A percentile compares a stretch with the other conserved stretches of the same genome.
These are phyloP conservation scores for Nylanderia fulva DNA, from an alignment of 1,140 invertebrate species.

Conservation along the genomic window DNA sequence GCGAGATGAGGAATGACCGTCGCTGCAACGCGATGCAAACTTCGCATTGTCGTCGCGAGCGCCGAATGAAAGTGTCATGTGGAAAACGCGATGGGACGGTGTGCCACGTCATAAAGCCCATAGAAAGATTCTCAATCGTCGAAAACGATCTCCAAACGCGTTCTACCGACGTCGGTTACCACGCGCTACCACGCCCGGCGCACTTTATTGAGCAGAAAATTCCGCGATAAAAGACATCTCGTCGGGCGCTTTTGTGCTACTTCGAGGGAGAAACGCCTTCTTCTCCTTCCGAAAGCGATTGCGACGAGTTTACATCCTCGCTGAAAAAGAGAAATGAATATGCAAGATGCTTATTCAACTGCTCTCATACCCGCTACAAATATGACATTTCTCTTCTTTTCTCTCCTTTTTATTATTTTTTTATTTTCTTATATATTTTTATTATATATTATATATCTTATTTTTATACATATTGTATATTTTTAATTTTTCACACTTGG, in stretches of 20 bases:
- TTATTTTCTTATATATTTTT: no score
- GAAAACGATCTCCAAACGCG: constrained; percentile 52
- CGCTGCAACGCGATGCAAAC: constrained; percentile 32
- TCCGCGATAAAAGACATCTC: constrained; percentile 82
- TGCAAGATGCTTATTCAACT: neutral
- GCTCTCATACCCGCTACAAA: neutral
- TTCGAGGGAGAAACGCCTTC: neutral
- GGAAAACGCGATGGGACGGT: neutral
- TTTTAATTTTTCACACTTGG: no score
- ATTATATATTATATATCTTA: no score
- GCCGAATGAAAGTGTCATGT: neutral
- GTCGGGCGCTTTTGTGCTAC: constrained; percentile 75
- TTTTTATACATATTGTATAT: no score
- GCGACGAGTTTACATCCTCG: constrained; percentile 11
- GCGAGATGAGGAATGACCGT: constrained; percentile 41
- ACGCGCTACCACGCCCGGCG: constrained; percentile 63
- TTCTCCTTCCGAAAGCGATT: constrained; percentile 2
- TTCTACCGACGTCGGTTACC: constrained; percentile 22
- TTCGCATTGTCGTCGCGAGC: constrained; percentile 42
- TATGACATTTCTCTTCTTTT: neutral
- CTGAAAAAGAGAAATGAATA: constrained; percentile 8
- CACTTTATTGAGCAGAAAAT: constrained; percentile 84
- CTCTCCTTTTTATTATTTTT: no score
- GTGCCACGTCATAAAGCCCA: constrained; percentile 52
- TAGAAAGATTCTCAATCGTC: constrained; percentile 56